Base-by-base conservation (phyloP, 92 coral and sea anemone species). In the Umimayanthus kanabou region DNA sequence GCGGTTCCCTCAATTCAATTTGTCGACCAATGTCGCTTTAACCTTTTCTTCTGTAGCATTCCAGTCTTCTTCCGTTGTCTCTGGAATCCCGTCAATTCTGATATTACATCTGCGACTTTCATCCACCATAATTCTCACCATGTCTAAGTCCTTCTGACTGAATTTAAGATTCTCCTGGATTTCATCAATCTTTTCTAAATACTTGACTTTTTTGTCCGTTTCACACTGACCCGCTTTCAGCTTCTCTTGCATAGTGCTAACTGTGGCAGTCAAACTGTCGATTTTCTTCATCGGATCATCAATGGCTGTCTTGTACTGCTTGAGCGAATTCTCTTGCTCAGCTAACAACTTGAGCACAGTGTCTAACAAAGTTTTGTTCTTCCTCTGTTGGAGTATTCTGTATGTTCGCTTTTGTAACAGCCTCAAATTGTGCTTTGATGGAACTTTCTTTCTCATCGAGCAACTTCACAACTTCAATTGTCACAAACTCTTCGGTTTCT, bases 71-170 rank as follows among this genome's bases (percentile, higher is more conserved):
- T 45, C 73, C 76, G 29, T 28, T 30, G 78, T 22, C 57, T 87
- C 84, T 9, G 84, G 64, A 67, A 87, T 87, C 29, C 89, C 85
- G 20, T 57, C 85, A 61, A 58, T 58, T 80, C 85, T 80, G n/a
- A 61, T 58, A 4, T 29, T 55, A 28, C 37, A n/a, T 50, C 83
- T 28, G 6, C 83, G n/a, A 79, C 70, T 79, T 11, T 79, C 85
- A 20, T 65, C 30, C 47, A 58, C 84, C 72, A 18, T 4, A 20
- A 80, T 80, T 29, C 47, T n/a, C 61, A 79, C 82, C 40, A 55
- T 42, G 37, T 79, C 69, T 6, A 80, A 5, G 20, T 80, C 47
- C 45, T 25, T 80, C 25, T 57, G 43, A 15, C 42, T 57, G 9
- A 28, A 80, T 50, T 80, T 25, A 2, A 80, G 18, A 55, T 45